Evolutionary conservation across 2,797 vertebrate species (phyloP).

Genomic region (Fistularia tabacaria): DNA sequence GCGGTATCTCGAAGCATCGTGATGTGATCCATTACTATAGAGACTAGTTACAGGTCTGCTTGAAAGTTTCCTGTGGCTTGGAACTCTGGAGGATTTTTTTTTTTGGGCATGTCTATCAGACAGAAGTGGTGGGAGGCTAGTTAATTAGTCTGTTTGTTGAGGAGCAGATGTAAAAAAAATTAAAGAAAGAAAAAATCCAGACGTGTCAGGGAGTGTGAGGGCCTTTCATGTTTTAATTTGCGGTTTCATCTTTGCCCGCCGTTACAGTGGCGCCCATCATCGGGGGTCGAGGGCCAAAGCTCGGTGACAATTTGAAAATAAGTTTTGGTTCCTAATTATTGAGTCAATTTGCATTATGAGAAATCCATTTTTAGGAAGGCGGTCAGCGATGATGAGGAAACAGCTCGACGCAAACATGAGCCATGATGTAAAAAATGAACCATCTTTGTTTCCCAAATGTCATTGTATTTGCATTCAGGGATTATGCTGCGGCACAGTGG

Average conservation of each 20-base stretch:
- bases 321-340: slow-evolving; percentile 15
- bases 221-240: slow-evolving; percentile 7
- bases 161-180: not conserved
- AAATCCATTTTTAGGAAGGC: too few relatives aligned
- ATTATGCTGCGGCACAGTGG: too few relatives aligned
- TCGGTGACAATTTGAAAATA: not conserved
- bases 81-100: slow-evolving; percentile 9
- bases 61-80: slow-evolving; percentile 43
- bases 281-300: slow-evolving; percentile 2
- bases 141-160: slow-evolving; percentile 50
- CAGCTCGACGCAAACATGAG: too few relatives aligned
- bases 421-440: too few relatives aligned
- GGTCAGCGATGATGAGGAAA: too few relatives aligned
- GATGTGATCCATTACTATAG: too few relatives aligned
- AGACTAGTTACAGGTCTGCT: not conserved
- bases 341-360: not conserved
- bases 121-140: slow-evolving; percentile 20
- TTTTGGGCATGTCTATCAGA: slow-evolving; percentile 40
- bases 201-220: slow-evolving; percentile 19
- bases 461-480: too few relatives aligned
- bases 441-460: too few relatives aligned
- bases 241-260: slow-evolving; percentile 10
- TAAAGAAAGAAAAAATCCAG: slow-evolving; percentile 26
- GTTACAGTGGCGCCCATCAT: not conserved
- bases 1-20: too few relatives aligned